Evolutionary conservation across 1,140 invertebrate species (phyloP), one percentile per base, ranked within the genome.

Genomic region (Cardiocondyla obscurior): DNA sequence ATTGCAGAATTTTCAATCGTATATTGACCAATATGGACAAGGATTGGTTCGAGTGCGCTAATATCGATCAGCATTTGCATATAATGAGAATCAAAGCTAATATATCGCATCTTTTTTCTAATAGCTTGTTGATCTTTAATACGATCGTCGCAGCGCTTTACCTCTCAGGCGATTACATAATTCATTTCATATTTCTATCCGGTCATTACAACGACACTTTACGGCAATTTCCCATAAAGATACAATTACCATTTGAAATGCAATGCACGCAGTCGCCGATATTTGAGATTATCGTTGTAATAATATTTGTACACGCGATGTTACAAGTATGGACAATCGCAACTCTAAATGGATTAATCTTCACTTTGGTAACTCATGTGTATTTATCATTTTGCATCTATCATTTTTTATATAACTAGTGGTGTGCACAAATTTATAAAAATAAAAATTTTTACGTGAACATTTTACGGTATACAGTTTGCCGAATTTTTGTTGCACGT

Each of bases 221-320:
- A 3, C 30, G 42, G 25, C 73, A 62, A 4, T 10, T 76, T 64
- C 73, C 73, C 12, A 36, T 76, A 4, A 76, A 39, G 7, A n/a
- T 76, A 51, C 12, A 46, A 49, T 19, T 76, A 25, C 57, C 73
- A 0, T 76, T 64, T 36, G 42, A 76, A 2, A 28, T 12, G 0
- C 7, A 76, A 19, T n/a, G n/a, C n/a, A n/a, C n/a, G n/a, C 57
- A 49, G 36, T 76, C 73, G 58, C 73, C 73, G 8, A 51, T 25
- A 12, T 76, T 51, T 33, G 73, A 76, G 8, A 0, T 76, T 10
- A 14, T 76, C 4, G 7, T 10, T 22, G 0, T 64, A 36, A 10
- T 2, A 10, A 33, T 76, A 22, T 51, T 42, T 46, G 0, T 76
- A 36, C 57, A 76, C n/a, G 14, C 6, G 0, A 64, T 64, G n/a